Conservation (phyloP, 1,140 invertebrate species). For the Gryllus bimaculatus region DNA sequence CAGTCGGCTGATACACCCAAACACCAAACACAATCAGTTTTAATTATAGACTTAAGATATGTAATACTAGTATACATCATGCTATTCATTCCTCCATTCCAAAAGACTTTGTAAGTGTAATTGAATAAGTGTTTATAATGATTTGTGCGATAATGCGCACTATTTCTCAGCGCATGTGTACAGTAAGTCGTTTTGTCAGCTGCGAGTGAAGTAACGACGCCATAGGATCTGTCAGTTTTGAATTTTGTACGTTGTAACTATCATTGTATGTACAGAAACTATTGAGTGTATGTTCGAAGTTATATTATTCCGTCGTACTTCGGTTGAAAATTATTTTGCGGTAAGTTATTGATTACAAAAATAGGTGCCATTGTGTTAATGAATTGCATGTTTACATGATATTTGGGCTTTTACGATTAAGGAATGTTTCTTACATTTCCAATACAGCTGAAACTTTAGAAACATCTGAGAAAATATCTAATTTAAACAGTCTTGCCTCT, state of each 20-base stretch:
- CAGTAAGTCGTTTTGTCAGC: background rate
- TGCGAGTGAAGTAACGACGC: background rate
- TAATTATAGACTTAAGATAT: background rate
- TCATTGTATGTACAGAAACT: background rate
- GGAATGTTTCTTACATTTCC: background rate
- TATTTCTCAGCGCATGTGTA: background rate
- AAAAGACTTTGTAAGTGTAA: background rate
- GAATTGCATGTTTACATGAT: too few species aligned
- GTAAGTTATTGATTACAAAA: background rate
- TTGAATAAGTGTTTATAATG: background rate
- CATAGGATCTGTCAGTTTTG: conserved; percentile 1
- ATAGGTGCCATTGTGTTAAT: too few species aligned
- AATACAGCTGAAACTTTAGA: background rate
- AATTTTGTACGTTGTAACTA: background rate
- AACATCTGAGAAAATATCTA: background rate
- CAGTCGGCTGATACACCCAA: too few species aligned
- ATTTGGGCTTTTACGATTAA: background rate
- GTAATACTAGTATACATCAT: background rate
- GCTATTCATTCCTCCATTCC: background rate
- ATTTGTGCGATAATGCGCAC: background rate
- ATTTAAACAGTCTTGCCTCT: background rate
- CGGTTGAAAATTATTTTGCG: background rate
- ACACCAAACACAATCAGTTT: too few species aligned
- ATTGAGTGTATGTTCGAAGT: background rate
- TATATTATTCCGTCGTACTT: background rate